Evolutionary conservation across 1,140 invertebrate genomes (phyloP).

Genomic region (Ceratosolen solmsi): DNA sequence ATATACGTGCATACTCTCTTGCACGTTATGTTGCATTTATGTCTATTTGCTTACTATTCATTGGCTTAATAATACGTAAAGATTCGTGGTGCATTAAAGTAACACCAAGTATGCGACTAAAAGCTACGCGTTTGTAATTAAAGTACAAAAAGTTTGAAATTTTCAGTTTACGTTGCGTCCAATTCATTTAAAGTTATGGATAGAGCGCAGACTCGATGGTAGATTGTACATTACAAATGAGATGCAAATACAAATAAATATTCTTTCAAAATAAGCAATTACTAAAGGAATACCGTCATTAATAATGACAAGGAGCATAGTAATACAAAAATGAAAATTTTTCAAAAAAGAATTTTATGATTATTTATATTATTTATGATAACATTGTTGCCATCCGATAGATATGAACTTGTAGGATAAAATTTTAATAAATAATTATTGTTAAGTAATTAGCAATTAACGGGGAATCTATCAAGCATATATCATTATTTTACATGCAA

Average conservation of each 20-base stretch:
- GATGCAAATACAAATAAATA: background rate
- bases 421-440: background rate
- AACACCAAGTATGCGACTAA: conserved; percentile 17
- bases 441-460: too few relatives aligned
- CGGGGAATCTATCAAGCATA: too few relatives aligned
- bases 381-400: too few relatives aligned
- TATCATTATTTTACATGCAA: too few relatives aligned
- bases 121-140: conserved; percentile 18
- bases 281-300: background rate
- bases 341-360: too few relatives aligned
- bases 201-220: background rate
- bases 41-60: background rate
- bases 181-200: conserved; percentile 4
- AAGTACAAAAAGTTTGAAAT: conserved; percentile 37
- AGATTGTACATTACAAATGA: background rate
- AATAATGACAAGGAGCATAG: background rate
- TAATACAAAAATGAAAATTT: too few relatives aligned
- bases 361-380: too few relatives aligned
- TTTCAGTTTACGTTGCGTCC: conserved; percentile 2
- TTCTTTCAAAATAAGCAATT: background rate
- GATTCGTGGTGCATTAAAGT: background rate
- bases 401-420: too few relatives aligned
- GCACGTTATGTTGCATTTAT: too few relatives aligned
- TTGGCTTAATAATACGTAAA: background rate
- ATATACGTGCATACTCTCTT: too few relatives aligned